Percentiles rank a stretch among this genome's conserved stretches.
Conservation (phyloP, 2,888 invertebrate species). For the Sceliomorpha sp. region DNA sequence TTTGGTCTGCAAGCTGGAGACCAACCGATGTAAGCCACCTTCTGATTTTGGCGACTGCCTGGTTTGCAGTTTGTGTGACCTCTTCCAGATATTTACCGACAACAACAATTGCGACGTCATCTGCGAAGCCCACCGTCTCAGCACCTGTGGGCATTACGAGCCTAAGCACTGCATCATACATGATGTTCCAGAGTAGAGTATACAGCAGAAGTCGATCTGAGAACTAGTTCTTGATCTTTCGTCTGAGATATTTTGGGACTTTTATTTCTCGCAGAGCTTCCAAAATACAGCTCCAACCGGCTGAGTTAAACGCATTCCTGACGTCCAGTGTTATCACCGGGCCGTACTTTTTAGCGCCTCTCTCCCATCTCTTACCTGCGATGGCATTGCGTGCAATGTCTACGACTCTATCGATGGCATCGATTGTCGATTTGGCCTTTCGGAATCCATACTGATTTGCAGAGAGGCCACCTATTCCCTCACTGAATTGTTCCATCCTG, state of each 20-base stretch:
- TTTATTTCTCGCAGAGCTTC: background rate
- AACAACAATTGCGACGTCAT: slow-evolving; percentile 38
- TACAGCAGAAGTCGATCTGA: background rate
- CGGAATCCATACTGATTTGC: slow-evolving; percentile 44
- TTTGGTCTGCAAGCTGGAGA: too few species aligned
- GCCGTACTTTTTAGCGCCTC: slow-evolving; percentile 3
- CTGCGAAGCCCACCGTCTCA: slow-evolving; percentile 45
- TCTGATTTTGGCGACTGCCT: slow-evolving; percentile 14
- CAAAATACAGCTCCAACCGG: background rate
- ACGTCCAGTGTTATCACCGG: background rate
- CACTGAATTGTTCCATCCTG: slow-evolving; percentile 8
- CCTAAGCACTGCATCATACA: too few species aligned
- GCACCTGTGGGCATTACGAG: too few species aligned
- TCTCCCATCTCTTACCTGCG: slow-evolving; percentile 17
- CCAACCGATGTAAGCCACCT: slow-evolving; percentile 2
- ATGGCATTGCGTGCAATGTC: slow-evolving; percentile 23
- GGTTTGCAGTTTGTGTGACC: slow-evolving; percentile 18
- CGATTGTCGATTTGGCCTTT: slow-evolving; percentile 33
- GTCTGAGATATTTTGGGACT: too few species aligned
- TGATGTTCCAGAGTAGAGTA: slow-evolving; percentile 1
- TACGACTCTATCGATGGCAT: slow-evolving; percentile 30
- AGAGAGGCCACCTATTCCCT: slow-evolving; percentile 21
- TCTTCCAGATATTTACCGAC: slow-evolving; percentile 3
- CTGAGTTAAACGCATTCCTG: too few species aligned
- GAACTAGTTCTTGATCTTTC: background rate